Conservation (phyloP, 2,797 vertebrate species). For the Mus minutoides region DNA sequence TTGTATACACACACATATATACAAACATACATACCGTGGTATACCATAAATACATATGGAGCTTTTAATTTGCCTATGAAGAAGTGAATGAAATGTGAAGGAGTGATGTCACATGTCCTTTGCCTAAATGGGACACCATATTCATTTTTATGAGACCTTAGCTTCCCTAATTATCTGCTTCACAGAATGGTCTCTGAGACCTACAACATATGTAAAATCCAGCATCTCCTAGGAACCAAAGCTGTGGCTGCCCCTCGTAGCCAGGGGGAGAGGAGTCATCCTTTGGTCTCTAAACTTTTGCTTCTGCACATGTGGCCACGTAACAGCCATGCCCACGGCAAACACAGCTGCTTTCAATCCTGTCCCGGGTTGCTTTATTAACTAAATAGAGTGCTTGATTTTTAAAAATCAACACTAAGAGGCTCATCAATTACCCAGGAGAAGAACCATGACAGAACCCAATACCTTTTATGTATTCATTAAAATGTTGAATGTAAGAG, state of each 20-base stretch:
- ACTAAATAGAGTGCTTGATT: slow-evolving; percentile 44
- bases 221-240: not conserved
- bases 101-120: not conserved
- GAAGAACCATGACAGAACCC: slow-evolving; percentile 43
- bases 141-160: slow-evolving; percentile 42
- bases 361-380: slow-evolving; percentile 51
- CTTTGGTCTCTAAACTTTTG: slow-evolving; percentile 62
- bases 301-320: not conserved
- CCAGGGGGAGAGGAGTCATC: slow-evolving; percentile 36
- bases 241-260: not conserved
- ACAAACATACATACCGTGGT: not conserved
- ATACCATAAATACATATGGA: not conserved
- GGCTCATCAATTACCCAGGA: not conserved
- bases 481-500: not conserved
- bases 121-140: not conserved
- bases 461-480: not conserved
- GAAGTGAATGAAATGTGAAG: not conserved
- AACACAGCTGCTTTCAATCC: slow-evolving; percentile 66
- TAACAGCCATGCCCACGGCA: slow-evolving; percentile 4
- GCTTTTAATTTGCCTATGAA: not conserved
- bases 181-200: slow-evolving; percentile 21
- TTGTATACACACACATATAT: not conserved
- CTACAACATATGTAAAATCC: slow-evolving; percentile 2
- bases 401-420: slow-evolving; percentile 19
- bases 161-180: slow-evolving; percentile 29